These are phyloP conservation scores for Porites australiensis DNA, from an alignment of 64 coral and sea anemone genomes.

Conservation along the genomic window DNA sequence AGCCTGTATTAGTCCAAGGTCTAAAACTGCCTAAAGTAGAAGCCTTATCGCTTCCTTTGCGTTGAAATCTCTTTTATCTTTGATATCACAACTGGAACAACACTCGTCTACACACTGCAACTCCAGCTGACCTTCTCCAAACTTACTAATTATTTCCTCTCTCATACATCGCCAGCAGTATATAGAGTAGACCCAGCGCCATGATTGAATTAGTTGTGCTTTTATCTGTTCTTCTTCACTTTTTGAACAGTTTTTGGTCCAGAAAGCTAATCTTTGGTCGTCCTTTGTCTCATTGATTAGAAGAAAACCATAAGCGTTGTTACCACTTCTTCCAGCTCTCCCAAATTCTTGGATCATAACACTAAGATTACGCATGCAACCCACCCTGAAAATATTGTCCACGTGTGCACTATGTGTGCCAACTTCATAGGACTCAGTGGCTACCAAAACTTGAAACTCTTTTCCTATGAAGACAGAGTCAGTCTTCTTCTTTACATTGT, in stretches of 20 bases:
- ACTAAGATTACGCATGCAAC: slow-evolving; percentile 64
- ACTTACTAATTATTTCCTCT: slow-evolving; percentile 28
- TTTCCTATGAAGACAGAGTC: slow-evolving; percentile 21
- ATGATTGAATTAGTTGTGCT: slow-evolving; percentile 1
- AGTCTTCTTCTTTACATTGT: slow-evolving; percentile 26
- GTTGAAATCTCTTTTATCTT: slow-evolving; percentile 44
- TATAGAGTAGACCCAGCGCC: slow-evolving; percentile 32
- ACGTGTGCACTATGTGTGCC: slow-evolving; percentile 70
- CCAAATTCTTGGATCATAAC: slow-evolving; percentile 82
- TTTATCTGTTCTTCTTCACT: slow-evolving; percentile 19
- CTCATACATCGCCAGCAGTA: slow-evolving; percentile 39
- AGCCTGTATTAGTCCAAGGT: slow-evolving; percentile 3
- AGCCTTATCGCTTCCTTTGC: slow-evolving; percentile 27
- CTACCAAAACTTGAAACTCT: slow-evolving; percentile 69
- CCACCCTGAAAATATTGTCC: slow-evolving; percentile 46
- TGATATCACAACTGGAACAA: slow-evolving; percentile 68
- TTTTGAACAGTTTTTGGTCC: slow-evolving; percentile 20
- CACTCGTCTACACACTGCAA: slow-evolving; percentile 14
- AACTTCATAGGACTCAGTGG: slow-evolving; percentile 76
- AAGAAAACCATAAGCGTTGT: slow-evolving; percentile 45
- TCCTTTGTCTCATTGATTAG: slow-evolving; percentile 47
- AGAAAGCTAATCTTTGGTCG: slow-evolving; percentile 53
- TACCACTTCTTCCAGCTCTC: slow-evolving; percentile 53
- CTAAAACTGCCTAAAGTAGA: slow-evolving; percentile 34
- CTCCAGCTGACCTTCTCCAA: slow-evolving; percentile 32